Conservation (phyloP, 1,140 invertebrate species). For the Aphelinus atriplicis region DNA sequence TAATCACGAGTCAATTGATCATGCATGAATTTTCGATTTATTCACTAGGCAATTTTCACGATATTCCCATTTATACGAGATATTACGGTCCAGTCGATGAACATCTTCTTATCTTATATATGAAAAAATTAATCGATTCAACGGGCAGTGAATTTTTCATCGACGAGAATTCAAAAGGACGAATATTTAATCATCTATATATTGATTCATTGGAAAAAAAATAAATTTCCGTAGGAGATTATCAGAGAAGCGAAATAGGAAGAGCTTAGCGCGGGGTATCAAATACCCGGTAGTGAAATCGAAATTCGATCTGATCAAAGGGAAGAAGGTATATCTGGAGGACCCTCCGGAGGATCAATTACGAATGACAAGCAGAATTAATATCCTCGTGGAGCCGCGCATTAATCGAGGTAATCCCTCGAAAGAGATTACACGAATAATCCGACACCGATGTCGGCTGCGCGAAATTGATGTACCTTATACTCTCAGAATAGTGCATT, state of each 20-base stretch:
- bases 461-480: slow-evolving; percentile 2
- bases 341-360: neutral
- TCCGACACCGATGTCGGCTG: neutral
- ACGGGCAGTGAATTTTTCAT: too few relatives aligned
- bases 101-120: too few relatives aligned
- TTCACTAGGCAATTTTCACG: too few relatives aligned
- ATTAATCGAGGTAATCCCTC: slow-evolving; percentile 4
- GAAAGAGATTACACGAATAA: neutral
- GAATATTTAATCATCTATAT: too few relatives aligned
- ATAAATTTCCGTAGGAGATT: neutral
- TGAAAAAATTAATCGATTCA: too few relatives aligned
- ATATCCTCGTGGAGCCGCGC: neutral
- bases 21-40: too few relatives aligned
- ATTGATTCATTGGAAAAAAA: neutral
- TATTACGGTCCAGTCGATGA: too few relatives aligned
- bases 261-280: too few relatives aligned
- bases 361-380: slow-evolving; percentile 14
- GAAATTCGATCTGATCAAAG: neutral
- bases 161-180: too few relatives aligned
- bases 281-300: neutral
- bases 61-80: too few relatives aligned
- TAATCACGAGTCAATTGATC: too few relatives aligned
- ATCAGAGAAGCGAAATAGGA: neutral
- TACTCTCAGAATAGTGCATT: neutral
- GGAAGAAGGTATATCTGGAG: neutral